Evolutionary conservation across 2,888 invertebrate genomes (phyloP).

Genomic region (Dicyrtoma fusca): DNA sequence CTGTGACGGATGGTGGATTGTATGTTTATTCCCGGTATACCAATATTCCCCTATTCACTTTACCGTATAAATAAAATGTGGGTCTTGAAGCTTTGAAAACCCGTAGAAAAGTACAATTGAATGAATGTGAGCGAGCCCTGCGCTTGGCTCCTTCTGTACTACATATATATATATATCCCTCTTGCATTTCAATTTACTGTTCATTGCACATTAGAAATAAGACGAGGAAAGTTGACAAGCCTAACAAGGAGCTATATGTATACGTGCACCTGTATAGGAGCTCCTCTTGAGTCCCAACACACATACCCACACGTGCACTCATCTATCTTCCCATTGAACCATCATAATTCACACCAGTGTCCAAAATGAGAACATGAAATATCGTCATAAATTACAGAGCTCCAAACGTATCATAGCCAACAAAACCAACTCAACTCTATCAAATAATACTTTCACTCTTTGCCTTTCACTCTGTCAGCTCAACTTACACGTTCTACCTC

Average conservation of each 20-base stretch:
- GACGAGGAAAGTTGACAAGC: background rate
- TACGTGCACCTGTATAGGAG: background rate
- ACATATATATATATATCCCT: too few relatives aligned
- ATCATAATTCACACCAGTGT: constrained; percentile 34
- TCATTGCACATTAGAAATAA: background rate
- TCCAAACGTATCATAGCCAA: constrained; percentile 6
- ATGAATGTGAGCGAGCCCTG: too few relatives aligned
- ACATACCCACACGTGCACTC: constrained; percentile 29
- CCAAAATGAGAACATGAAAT: constrained; percentile 34
- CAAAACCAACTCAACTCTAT: background rate
- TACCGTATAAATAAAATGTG: too few relatives aligned
- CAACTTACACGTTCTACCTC: too few relatives aligned
- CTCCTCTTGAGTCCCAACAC: background rate
- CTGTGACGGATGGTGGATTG: too few relatives aligned
- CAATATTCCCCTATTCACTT: too few relatives aligned
- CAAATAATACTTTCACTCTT: constrained; percentile 8
- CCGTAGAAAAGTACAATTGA: too few relatives aligned
- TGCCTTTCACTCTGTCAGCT: background rate
- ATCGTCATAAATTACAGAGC: constrained; percentile 30
- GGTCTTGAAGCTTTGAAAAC: too few relatives aligned
- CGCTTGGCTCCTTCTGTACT: too few relatives aligned
- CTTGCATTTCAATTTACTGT: background rate
- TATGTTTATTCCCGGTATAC: too few relatives aligned
- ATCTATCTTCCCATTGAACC: constrained; percentile 39
- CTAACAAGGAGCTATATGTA: background rate